Conservation (phyloP, 1,140 invertebrate species). For the Psix sp. region DNA sequence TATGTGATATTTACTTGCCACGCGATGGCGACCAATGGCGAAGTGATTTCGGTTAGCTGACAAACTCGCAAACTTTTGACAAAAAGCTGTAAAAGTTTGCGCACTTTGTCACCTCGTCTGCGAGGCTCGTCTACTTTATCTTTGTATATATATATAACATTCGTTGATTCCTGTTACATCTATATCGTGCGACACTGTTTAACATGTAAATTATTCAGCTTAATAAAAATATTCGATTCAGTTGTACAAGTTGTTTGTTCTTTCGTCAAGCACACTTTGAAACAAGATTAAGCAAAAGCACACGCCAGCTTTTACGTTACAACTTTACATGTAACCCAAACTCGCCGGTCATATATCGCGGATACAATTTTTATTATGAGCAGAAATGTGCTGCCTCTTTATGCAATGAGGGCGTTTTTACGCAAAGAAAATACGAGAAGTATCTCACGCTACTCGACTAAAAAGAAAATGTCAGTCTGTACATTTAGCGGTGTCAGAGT, state of each 20-base stretch:
- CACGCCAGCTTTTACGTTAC: no score
- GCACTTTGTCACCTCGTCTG: constrained; percentile 22
- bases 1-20: constrained; percentile 42
- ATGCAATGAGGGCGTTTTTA: constrained; percentile 40
- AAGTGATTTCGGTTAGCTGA: constrained; percentile 16
- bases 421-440: constrained; percentile 18
- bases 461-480: constrained; percentile 37
- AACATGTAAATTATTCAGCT: constrained; percentile 62
- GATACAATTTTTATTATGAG: constrained; percentile 34
- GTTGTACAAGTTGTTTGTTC: constrained; percentile 9
- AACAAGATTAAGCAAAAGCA: no score
- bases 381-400: constrained; percentile 54
- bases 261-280: constrained; percentile 7
- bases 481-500: constrained; percentile 5
- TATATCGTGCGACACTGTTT: constrained; percentile 61
- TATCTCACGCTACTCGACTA: constrained; percentile 3
- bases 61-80: constrained; percentile 24
- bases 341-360: no score
- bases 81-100: constrained; percentile 11
- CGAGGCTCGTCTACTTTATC: constrained; percentile 22
- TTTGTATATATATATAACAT: constrained; percentile 40
- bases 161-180: constrained; percentile 61
- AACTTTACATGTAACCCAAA: no score
- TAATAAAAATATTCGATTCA: constrained; percentile 48
- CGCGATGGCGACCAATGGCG: constrained; percentile 3